These are phyloP conservation scores for Disparrhopalites patrizii DNA, from an alignment of 2,888 invertebrate genomes.

Conservation along the genomic window DNA sequence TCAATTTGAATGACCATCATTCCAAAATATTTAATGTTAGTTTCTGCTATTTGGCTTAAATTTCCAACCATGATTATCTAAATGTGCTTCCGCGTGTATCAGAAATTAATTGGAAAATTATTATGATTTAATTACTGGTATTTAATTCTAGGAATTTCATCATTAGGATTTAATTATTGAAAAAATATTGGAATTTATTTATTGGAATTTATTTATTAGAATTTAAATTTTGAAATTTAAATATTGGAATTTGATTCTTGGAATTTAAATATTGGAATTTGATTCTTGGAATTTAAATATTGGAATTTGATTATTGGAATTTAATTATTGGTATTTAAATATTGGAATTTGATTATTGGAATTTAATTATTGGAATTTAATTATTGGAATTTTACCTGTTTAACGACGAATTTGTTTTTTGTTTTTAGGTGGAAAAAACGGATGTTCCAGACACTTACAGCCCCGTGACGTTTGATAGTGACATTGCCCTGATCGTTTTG, in stretches of 20 bases:
- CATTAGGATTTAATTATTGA: no score
- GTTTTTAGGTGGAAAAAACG: constrained; percentile 3
- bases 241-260: no score
- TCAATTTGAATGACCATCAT: not conserved
- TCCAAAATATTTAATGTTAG: not conserved
- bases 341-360: not conserved
- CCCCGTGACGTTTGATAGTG: constrained; percentile 12
- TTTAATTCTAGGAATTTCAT: not conserved
- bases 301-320: not conserved
- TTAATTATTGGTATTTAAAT: not conserved
- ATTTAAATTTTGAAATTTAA: not conserved
- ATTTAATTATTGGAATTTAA: not conserved
- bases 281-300: not conserved
- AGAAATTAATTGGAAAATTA: not conserved
- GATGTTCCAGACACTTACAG: constrained; percentile 11
- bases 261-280: not conserved
- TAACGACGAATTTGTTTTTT: no score
- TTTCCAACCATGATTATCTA: no score
- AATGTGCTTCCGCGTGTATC: no score
- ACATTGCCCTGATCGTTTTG: constrained; percentile 14
- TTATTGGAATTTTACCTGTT: not conserved
- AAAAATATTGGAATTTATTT: not conserved
- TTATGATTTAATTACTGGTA: not conserved
- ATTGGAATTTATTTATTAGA: no score
- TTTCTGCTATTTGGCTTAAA: no score